Conservation (phyloP, 2,888 invertebrate genomes). For the Octodonta nipae region DNA sequence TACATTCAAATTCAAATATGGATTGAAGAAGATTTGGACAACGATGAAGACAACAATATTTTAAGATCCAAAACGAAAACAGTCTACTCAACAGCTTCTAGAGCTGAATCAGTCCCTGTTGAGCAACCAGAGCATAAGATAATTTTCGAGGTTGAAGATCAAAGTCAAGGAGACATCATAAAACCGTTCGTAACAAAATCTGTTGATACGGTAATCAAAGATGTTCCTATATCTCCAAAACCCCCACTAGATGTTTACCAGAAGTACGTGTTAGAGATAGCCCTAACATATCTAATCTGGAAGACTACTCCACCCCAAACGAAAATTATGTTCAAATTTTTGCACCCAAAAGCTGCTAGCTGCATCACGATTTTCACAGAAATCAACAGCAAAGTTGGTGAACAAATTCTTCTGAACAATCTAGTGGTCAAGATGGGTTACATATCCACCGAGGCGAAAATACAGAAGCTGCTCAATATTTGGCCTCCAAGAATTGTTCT, state of each 20-base stretch:
- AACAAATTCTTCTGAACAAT: conserved; percentile 19
- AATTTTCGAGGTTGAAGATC: too few relatives aligned
- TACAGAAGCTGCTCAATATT: conserved; percentile 21
- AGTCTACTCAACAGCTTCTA: not conserved
- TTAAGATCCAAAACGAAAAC: conserved; percentile 1
- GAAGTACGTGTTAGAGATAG: conserved; percentile 24
- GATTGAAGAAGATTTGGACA: conserved; percentile 12
- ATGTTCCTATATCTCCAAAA: conserved; percentile 14
- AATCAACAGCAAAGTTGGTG: conserved; percentile 17
- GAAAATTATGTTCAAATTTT: conserved; percentile 25
- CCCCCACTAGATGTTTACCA: conserved; percentile 17
- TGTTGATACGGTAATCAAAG: conserved; percentile 16
- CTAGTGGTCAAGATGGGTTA: conserved; percentile 23
- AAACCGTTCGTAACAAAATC: conserved; percentile 14
- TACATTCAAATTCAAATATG: conserved; percentile 23
- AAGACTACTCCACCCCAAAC: conserved; percentile 14
- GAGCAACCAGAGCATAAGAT: conserved; percentile 12
- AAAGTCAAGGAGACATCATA: not conserved
- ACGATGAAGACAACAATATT: conserved; percentile 4
- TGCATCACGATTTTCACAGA: conserved; percentile 21
- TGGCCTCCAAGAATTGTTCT: conserved; percentile 26
- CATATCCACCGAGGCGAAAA: conserved; percentile 21
- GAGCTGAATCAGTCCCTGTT: conserved; percentile 8
- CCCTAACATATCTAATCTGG: conserved; percentile 23
- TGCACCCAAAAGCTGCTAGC: conserved; percentile 28